phyloP scores from a whole-genome alignment of 2,888 invertebrate species.

The Pristionchus arcanus region DNA sequence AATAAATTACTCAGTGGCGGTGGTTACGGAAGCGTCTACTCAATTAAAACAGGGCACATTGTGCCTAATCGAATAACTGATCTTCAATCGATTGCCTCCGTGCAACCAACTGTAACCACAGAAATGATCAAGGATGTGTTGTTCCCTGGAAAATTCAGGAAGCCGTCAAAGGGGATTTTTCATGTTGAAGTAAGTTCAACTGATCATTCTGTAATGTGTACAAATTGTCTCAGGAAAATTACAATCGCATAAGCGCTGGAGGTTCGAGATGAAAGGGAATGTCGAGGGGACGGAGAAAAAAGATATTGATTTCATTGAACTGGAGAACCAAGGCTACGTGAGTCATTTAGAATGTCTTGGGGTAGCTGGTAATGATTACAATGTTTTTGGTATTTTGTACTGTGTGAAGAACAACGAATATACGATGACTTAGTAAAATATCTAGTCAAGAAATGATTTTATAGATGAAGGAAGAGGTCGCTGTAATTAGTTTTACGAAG shows the following conservation, averaged over 20 bases:
- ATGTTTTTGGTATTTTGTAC: too few relatives aligned
- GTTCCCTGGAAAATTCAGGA: neutral
- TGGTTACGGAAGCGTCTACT: neutral
- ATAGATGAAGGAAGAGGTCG: neutral
- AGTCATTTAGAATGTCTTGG: neutral
- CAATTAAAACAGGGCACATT: neutral
- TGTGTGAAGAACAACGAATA: too few relatives aligned
- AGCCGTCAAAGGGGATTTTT: neutral
- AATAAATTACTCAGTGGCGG: neutral
- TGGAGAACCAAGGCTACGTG: neutral
- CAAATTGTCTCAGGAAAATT: neutral
- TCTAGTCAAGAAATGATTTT: neutral
- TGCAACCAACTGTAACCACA: neutral
- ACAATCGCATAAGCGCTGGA: neutral
- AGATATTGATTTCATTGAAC: neutral
- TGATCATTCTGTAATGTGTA: neutral
- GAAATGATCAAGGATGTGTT: conserved; percentile 30
- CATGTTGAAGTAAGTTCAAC: neutral
- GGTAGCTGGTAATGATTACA: too few relatives aligned
- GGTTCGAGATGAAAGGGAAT: neutral
- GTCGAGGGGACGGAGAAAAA: neutral
- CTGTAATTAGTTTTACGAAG: neutral
- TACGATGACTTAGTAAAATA: too few relatives aligned
- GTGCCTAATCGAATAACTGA: too few relatives aligned
- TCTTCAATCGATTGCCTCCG: neutral